phyloP scores from a whole-genome alignment of 2,797 vertebrate genomes.

The Melanotaenia pygmaea region DNA sequence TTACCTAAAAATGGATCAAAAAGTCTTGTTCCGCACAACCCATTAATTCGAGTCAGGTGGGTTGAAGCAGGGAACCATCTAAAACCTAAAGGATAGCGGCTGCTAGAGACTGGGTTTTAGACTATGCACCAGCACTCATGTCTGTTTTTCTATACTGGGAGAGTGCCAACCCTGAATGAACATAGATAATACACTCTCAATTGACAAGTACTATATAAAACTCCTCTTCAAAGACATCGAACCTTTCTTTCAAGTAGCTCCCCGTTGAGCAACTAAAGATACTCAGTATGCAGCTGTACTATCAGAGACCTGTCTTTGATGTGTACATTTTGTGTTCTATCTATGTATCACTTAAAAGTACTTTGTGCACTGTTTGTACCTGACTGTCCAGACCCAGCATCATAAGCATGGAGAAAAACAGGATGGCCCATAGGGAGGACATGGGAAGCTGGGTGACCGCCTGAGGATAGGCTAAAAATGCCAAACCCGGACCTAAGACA shows the following conservation, averaged over 20 bases:
- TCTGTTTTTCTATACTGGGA: neutral
- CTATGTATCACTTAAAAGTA: neutral
- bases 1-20: neutral
- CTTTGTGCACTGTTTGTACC: slow-evolving; percentile 51
- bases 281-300: neutral
- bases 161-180: neutral
- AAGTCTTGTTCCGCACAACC: no score
- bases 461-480: slow-evolving; percentile 92
- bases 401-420: slow-evolving; percentile 95
- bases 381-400: slow-evolving; percentile 94
- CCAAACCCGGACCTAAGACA: slow-evolving; percentile 89
- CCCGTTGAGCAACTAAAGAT: neutral
- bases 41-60: neutral
- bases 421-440: slow-evolving; percentile 91
- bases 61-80: neutral
- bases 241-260: neutral
- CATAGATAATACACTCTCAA: neutral
- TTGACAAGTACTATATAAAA: neutral
- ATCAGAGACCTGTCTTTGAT: neutral
- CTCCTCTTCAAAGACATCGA: neutral
- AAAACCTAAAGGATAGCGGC: neutral
- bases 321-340: neutral
- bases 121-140: neutral
- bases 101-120: neutral
- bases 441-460: slow-evolving; percentile 91